Conservation (phyloP, 2,888 invertebrate genomes). For the Autographa gamma region DNA sequence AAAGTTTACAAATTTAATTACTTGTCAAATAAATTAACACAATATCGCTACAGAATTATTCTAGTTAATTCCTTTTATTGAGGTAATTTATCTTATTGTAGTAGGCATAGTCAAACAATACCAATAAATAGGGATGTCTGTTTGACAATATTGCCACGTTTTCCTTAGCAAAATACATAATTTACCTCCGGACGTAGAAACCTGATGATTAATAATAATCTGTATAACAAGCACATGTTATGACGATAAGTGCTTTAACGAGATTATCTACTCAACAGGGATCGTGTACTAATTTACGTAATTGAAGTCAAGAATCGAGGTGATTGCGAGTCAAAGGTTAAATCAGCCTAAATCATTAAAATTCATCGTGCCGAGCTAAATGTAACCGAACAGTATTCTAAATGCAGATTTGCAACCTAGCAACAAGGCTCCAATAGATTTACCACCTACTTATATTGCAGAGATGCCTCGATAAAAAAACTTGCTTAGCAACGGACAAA, state of each 20-base stretch:
- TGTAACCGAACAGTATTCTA: constrained; percentile 36
- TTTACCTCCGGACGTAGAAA: constrained; percentile 34
- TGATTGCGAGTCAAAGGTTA: constrained; percentile 54
- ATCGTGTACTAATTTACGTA: constrained; percentile 52
- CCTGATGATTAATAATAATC: constrained; percentile 28
- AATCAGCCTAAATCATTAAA: constrained; percentile 33
- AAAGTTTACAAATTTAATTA: constrained; percentile 15
- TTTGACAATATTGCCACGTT: constrained; percentile 43
- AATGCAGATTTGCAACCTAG: constrained; percentile 49
- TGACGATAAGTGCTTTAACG: constrained; percentile 53
- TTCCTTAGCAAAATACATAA: constrained; percentile 39
- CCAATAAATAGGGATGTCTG: constrained; percentile 40
- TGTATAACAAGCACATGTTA: constrained; percentile 42
- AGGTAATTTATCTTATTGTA: constrained; percentile 26
- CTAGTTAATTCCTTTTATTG: constrained; percentile 27
- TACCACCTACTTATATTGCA: constrained; percentile 38
- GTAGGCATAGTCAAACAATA: constrained; percentile 26
- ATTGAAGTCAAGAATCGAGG: constrained; percentile 49
- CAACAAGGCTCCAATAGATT: constrained; percentile 46
- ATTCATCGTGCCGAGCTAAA: constrained; percentile 18
- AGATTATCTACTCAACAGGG: constrained; percentile 50
- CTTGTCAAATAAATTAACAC: constrained; percentile 16
- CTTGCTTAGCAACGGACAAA: constrained; percentile 54
- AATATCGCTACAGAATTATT: constrained; percentile 22
- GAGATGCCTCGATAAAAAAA: constrained; percentile 58